Conservation (phyloP, 2,113 vertebrate genomes). For the Tiliqua scincoides region DNA sequence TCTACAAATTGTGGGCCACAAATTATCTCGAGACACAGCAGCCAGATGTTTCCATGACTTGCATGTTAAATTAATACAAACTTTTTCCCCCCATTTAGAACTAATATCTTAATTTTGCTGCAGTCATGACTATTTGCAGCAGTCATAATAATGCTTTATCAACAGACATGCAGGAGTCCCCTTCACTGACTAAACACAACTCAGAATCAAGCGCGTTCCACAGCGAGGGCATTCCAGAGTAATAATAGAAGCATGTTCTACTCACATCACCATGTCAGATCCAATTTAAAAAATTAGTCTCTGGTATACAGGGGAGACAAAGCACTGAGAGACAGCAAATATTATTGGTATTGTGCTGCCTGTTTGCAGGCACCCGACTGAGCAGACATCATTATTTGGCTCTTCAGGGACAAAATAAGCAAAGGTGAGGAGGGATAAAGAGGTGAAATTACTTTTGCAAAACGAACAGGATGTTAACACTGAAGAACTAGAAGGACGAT, state of each 20-base stretch:
- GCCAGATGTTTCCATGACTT: neutral
- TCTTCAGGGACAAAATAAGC: neutral
- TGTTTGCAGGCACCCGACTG: neutral
- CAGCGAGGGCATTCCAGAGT: neutral
- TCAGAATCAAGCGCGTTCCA: neutral
- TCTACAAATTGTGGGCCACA: neutral
- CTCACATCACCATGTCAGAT: neutral
- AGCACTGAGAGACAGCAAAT: neutral
- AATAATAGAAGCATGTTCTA: neutral
- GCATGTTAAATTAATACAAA: neutral
- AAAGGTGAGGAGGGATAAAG: neutral
- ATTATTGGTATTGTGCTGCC: neutral
- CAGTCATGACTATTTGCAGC: constrained; percentile 14
- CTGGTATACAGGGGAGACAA: neutral
- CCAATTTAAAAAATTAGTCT: neutral
- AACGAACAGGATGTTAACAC: neutral
- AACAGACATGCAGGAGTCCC: neutral
- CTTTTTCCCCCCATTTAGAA: neutral
- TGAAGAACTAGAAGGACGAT: neutral
- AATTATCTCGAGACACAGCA: neutral
- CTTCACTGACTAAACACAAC: neutral
- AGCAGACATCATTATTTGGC: neutral
- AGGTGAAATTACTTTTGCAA: neutral
- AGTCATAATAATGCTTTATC: constrained; percentile 5
- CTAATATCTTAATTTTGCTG: neutral